These are phyloP conservation scores for Brachystomella parvula DNA, from an alignment of 1,140 invertebrate genomes.

Conservation along the genomic window DNA sequence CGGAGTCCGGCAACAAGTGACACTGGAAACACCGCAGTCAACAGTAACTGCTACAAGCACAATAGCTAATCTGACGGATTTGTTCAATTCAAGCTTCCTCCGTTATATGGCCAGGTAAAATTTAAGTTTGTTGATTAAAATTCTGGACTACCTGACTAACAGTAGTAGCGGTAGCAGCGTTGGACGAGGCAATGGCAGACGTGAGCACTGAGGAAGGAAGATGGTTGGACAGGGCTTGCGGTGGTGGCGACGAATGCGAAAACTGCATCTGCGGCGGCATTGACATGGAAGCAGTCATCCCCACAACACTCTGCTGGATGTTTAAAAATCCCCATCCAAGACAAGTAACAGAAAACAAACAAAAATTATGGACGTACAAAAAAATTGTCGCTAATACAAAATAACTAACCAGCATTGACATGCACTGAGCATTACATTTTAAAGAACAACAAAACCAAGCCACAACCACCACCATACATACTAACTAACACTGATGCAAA, in stretches of 20 bases:
- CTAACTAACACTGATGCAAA: too few species aligned
- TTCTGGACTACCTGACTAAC: slow-evolving; percentile 35
- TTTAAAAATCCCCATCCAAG: slow-evolving; percentile 26
- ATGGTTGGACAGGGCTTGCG: slow-evolving; percentile 19
- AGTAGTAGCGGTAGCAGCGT: slow-evolving; percentile 33
- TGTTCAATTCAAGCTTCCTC: too few species aligned
- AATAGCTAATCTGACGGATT: too few species aligned
- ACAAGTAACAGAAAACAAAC: slow-evolving; percentile 25
- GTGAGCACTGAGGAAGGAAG: slow-evolving; percentile 14
- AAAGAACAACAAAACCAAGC: too few species aligned
- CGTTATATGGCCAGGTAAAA: too few species aligned
- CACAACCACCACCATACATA: too few species aligned
- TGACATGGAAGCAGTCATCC: slow-evolving; percentile 36
- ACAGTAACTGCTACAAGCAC: too few species aligned
- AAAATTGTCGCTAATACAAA: too few species aligned
- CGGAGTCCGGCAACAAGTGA: too few species aligned
- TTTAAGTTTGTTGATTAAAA: not conserved
- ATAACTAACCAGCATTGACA: too few species aligned
- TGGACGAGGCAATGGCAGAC: slow-evolving; percentile 7
- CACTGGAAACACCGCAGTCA: too few species aligned
- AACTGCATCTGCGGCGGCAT: slow-evolving; percentile 30
- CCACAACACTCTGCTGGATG: slow-evolving; percentile 33
- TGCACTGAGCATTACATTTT: too few species aligned
- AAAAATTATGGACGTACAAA: slow-evolving; percentile 9
- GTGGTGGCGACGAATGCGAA: slow-evolving; percentile 6